Evolutionary conservation across 2,113 vertebrate genomes (phyloP).

Genomic region (Loxodonta africana): DNA sequence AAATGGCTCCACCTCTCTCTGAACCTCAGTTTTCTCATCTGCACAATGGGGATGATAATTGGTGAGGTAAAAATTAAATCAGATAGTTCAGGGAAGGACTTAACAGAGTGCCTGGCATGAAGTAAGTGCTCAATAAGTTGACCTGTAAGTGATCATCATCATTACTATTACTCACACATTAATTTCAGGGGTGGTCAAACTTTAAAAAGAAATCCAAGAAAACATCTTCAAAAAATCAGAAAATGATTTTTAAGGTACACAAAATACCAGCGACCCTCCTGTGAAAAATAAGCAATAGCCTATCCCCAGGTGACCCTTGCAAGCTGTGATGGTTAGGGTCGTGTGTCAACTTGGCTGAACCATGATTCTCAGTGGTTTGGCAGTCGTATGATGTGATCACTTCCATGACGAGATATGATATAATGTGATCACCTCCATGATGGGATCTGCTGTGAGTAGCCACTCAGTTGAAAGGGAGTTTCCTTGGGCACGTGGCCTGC

Average conservation of each 20-base stretch:
- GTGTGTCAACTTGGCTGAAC: no score
- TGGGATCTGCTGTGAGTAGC: no score
- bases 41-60: not conserved
- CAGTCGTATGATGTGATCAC: no score
- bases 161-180: not conserved
- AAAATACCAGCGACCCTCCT: not conserved
- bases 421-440: no score
- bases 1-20: not conserved
- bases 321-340: no score
- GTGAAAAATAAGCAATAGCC: not conserved
- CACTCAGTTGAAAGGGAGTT: no score
- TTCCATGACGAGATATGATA: no score
- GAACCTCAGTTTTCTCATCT: not conserved
- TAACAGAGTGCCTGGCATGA: not conserved
- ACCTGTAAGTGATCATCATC: not conserved
- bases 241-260: not conserved
- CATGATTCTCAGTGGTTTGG: no score
- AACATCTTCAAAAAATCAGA: not conserved
- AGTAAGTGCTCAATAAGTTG: not conserved
- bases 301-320: not conserved
- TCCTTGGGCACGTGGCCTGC: no score
- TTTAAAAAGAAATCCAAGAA: not conserved
- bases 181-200: not conserved
- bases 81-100: not conserved
- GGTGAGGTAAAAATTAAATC: not conserved